phyloP scores from a whole-genome alignment of 2,113 vertebrate species.

The Gymnarchus niloticus region DNA sequence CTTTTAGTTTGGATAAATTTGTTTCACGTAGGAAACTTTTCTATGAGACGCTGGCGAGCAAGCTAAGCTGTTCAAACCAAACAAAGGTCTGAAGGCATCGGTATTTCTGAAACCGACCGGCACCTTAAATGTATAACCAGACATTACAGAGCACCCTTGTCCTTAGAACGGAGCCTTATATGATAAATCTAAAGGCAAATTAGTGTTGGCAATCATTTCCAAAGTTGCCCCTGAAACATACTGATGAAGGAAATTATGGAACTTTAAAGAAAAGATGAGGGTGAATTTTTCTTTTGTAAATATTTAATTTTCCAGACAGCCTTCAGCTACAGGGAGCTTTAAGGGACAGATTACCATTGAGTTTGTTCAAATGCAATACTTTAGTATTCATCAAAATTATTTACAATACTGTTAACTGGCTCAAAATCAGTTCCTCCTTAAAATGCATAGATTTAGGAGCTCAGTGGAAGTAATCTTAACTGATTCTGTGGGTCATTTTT shows the following conservation, averaged over 20 bases:
- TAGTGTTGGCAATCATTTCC: background rate
- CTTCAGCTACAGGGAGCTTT: background rate
- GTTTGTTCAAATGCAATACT: background rate
- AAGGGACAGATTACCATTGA: background rate
- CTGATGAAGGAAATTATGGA: background rate
- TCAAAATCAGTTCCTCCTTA: background rate
- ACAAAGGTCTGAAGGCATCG: background rate
- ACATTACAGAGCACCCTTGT: background rate
- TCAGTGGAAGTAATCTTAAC: background rate
- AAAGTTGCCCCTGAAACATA: background rate
- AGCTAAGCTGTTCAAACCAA: constrained; percentile 1
- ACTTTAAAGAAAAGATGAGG: background rate
- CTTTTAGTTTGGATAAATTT: background rate
- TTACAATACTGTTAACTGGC: constrained; percentile 3
- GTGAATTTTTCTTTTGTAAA: background rate
- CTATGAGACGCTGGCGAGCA: background rate
- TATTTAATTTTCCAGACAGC: background rate
- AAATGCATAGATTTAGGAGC: background rate
- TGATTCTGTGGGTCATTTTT: background rate
- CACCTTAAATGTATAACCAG: background rate
- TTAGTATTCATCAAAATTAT: background rate
- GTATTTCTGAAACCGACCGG: background rate
- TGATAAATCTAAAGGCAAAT: background rate
- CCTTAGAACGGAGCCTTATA: background rate
- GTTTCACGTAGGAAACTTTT: background rate